Conservation (phyloP, 1,140 invertebrate species). For the Pseudomyrmex flavicornis region DNA sequence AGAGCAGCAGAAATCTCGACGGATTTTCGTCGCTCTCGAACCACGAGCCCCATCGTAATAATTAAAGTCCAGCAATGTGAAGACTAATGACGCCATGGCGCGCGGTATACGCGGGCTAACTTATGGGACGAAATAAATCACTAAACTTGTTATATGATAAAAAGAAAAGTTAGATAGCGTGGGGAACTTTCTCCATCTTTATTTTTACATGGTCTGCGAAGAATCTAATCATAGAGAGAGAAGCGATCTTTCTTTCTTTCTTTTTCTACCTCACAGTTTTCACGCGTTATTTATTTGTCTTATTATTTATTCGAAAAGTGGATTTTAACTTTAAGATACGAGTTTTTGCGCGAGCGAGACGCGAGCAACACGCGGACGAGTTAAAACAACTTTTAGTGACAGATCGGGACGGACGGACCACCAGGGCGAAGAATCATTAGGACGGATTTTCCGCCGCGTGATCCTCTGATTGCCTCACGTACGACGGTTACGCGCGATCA, state of each 20-base stretch:
- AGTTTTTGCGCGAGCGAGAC: conserved; percentile 20
- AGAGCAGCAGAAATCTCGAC: conserved; percentile 47
- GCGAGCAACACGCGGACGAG: not conserved
- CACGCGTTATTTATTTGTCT: no score
- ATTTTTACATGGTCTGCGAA: not conserved
- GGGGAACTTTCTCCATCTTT: not conserved
- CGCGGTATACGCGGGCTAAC: not conserved
- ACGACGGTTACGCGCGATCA: conserved; percentile 73
- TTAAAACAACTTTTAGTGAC: conserved; percentile 37
- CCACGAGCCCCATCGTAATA: conserved; percentile 13
- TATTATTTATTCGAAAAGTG: not conserved
- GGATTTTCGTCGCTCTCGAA: conserved; percentile 44
- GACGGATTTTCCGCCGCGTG: conserved; percentile 76
- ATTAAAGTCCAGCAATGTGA: conserved; percentile 32
- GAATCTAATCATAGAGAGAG: not conserved
- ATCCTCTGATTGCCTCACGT: conserved; percentile 79
- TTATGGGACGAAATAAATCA: conserved; percentile 26
- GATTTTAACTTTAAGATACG: conserved; percentile 35
- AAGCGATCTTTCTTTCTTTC: not conserved
- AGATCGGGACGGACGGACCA: conserved; percentile 57
- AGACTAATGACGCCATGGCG: not conserved
- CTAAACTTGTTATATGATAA: conserved; percentile 14
- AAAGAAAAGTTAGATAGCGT: not conserved
- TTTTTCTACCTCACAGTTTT: not conserved
- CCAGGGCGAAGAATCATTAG: conserved; percentile 70